These are phyloP conservation scores for Rostratula benghalensis DNA, from an alignment of 2,113 vertebrate species.

Conservation along the genomic window DNA sequence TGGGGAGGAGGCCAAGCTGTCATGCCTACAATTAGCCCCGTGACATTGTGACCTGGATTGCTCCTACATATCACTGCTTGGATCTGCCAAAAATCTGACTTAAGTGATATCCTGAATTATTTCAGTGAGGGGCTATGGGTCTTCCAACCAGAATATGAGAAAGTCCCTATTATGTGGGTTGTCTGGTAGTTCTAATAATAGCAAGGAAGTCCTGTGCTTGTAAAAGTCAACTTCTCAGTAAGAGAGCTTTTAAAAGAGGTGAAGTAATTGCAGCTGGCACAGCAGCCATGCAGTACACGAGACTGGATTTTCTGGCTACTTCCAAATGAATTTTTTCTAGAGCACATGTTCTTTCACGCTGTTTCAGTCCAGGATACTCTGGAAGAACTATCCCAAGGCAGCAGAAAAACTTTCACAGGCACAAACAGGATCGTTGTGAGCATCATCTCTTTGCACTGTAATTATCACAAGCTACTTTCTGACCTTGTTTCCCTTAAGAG, in stretches of 20 bases:
- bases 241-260: constrained; percentile 12
- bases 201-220: neutral
- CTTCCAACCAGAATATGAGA: neutral
- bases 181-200: neutral
- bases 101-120: neutral
- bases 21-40: neutral
- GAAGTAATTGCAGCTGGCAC: constrained; percentile 1
- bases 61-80: neutral
- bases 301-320: neutral
- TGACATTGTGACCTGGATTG: neutral
- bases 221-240: neutral
- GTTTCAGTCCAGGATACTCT: neutral
- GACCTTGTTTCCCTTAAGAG: neutral
- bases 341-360: neutral
- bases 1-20: neutral
- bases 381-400: neutral
- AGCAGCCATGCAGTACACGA: neutral
- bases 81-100: neutral
- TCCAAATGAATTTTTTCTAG: neutral
- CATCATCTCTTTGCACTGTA: neutral
- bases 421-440: neutral
- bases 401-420: neutral
- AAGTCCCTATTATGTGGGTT: neutral
- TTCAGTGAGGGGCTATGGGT: neutral
- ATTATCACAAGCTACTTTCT: neutral